Base-by-base conservation (phyloP, 1,140 invertebrate genomes). In the Dysdera silvatica region DNA sequence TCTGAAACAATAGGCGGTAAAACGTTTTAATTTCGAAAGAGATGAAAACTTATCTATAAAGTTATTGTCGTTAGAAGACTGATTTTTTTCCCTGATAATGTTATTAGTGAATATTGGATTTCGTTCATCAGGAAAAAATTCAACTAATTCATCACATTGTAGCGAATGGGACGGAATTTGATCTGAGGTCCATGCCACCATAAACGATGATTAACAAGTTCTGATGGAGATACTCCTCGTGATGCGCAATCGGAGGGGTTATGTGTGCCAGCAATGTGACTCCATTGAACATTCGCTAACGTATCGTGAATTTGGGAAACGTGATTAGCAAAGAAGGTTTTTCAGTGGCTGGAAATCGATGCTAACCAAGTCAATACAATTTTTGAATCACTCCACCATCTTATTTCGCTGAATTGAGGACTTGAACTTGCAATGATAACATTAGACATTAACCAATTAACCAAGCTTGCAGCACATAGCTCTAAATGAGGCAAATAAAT, bases 401-500 rank as follows among this genome's bases (percentile, higher is more conserved):
- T n/a, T n/a, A n/a, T 49, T 28, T 49, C 20, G 20, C 20, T 7
- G 23, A 28, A 23, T 4, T 7, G n/a, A 24, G 3, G 4, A 49
- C 31, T 49, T 49, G 3, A 14, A 24, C 2, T 16, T 2, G 23
- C 16, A 24, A 23, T 49, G 8, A 28, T 16, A 2, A 24, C 1
- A 3, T 10, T 2, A 16, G n/a, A n/a, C n/a, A 32, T 29, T 49
- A 49, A 8, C 31, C 31, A 48, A 5, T 7, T 40, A 4, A 58
- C 24, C 37, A 63, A 23, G 14, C 26, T 7, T 4, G 61, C 61
- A 3, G 6, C 33, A 60, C 53, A 63, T 18, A 58, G 26, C 47
- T 52, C 70, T 12, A 71, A 33, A 18, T 66, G 31, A 14, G 67
- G 70, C 0, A 26, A 7, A 0, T 72, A 70, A 31, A 77, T 20